Evolutionary conservation across 2,888 invertebrate species (phyloP), one percentile per base, ranked within the genome.

Genomic region (Ophioninae sp.): DNA sequence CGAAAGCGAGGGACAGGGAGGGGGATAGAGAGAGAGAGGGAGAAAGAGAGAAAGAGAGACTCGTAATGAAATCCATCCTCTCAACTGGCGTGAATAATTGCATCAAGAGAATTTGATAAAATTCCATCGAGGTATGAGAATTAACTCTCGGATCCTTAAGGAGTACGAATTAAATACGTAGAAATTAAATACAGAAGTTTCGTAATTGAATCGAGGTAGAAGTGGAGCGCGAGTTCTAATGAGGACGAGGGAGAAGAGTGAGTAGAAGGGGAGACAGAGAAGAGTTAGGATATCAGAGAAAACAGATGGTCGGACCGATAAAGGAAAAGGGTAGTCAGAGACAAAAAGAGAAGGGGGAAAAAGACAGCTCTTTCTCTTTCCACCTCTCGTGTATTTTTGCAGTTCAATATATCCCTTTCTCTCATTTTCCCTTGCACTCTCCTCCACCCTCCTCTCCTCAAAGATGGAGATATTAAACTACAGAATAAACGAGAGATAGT

Each of bases 381-480:
- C 13, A 44, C 13, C 10, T 44, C 8, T 8, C 44, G 13, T 44
- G 9, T 44, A 44, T 44, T 44, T 44, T 44, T 13, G 10, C 13
- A 44, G 44, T 44, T 44, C 44, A 10, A 44, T 44, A 44, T 44
- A 44, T 44, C 10, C 44, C 44, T 13, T 44, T 44, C 44, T 44
- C 44, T 8, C 8, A 3, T 13, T 13, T 13, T 13, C 44, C 0
- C 13, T 44, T 13, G 9, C 44, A 13, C 44, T 13, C 44, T 9
- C 44, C 5, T 13, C 13, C 44, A 0, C 10, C 0, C 44, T 2
- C 30, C 44, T 44, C 44, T 44, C 10, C 44, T 3, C 10, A 44
- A 85, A 76, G 78, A 81, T 74, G 79, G 82, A 64, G 74, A 82
- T 79, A 56, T 67, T 20, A 23, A 17, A 58, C 30, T 69, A 69